phyloP scores from a whole-genome alignment of 2,888 invertebrate species.

The Dorcus hopei region DNA sequence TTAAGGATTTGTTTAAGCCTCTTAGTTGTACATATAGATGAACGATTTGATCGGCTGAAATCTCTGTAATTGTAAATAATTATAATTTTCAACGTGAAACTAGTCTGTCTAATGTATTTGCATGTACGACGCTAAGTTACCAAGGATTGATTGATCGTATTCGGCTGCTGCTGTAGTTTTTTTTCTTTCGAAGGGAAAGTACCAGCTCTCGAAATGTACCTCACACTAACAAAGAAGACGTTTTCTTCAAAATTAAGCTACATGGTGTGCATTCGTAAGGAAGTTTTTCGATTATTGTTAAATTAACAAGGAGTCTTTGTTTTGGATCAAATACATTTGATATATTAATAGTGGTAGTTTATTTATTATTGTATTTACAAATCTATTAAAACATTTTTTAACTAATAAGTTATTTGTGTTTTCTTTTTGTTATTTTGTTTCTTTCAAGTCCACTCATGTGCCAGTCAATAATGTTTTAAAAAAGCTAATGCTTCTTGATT shows the following conservation, averaged over 20 bases:
- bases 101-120: constrained; percentile 23
- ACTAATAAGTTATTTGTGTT: neutral
- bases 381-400: constrained; percentile 25
- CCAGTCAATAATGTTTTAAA: too few relatives aligned
- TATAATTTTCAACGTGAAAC: constrained; percentile 22
- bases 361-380: constrained; percentile 28
- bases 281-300: constrained; percentile 16
- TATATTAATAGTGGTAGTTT: constrained; percentile 21
- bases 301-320: constrained; percentile 16
- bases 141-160: constrained; percentile 1
- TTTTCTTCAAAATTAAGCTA: neutral
- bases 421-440: neutral
- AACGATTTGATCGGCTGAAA: neutral
- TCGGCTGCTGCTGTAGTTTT: neutral
- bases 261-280: neutral
- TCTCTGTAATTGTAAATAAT: constrained; percentile 1
- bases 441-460: too few relatives aligned
- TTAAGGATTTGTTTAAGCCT: neutral
- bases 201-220: neutral
- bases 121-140: constrained; percentile 15
- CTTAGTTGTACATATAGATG: constrained; percentile 4
- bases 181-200: neutral
- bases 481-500: too few relatives aligned
- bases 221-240: neutral
- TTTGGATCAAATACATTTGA: constrained; percentile 20